Evolutionary conservation across 2,888 invertebrate genomes (phyloP).

Genomic region (Neoaliturus tenellus): DNA sequence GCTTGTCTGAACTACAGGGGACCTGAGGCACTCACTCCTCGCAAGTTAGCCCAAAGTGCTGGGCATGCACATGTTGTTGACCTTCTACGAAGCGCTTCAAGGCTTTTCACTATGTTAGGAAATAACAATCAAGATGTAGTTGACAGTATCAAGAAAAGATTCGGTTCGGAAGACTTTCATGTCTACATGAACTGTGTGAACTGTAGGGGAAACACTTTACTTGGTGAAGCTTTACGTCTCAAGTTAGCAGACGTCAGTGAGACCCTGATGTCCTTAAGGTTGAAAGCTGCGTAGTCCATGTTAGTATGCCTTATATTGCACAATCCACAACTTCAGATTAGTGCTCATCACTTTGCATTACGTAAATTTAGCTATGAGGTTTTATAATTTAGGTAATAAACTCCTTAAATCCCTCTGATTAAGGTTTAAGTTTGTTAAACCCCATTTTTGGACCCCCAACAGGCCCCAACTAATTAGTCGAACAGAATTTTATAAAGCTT

Average conservation of each 20-base stretch:
- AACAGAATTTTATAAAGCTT: too few species aligned
- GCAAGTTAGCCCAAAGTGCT: not conserved
- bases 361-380: too few species aligned
- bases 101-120: not conserved
- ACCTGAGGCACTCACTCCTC: not conserved
- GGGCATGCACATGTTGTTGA: not conserved
- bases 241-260: not conserved
- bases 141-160: not conserved
- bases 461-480: too few species aligned
- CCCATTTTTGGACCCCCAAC: too few species aligned
- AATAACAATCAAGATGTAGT: not conserved
- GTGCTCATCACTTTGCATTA: too few species aligned
- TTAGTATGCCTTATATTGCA: too few species aligned
- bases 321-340: too few species aligned
- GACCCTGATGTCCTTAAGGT: not conserved
- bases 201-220: not conserved
- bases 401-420: too few species aligned
- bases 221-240: constrained; percentile 9
- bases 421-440: too few species aligned
- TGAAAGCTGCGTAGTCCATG: too few species aligned
- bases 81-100: not conserved
- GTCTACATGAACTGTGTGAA: constrained; percentile 12
- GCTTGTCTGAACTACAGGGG: not conserved
- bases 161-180: not conserved
- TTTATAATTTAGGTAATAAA: too few species aligned